Evolutionary conservation across 2,888 invertebrate genomes (phyloP).

Genomic region (Temnothorax unifasciatus): DNA sequence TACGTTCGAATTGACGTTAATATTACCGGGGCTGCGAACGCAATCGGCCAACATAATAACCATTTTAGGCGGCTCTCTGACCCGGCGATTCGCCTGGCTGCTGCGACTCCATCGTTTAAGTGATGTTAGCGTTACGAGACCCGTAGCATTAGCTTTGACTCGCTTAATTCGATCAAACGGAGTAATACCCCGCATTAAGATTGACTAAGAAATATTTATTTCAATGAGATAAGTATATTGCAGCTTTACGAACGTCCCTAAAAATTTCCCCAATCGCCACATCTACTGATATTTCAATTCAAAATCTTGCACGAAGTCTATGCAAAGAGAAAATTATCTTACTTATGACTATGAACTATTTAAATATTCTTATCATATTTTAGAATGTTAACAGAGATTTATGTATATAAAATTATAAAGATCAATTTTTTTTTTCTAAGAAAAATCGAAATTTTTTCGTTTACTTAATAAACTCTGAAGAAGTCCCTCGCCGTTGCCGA

Average conservation of each 20-base stretch:
- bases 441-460: neutral
- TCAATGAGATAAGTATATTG: neutral
- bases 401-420: neutral
- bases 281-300: neutral
- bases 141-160: conserved; percentile 55
- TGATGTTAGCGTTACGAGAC: conserved; percentile 40
- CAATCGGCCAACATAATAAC: conserved; percentile 73
- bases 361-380: neutral
- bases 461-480: neutral
- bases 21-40: conserved; percentile 64
- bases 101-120: conserved; percentile 52
- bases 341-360: neutral
- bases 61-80: conserved; percentile 59
- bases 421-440: neutral
- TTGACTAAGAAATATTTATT: conserved; percentile 20
- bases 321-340: neutral
- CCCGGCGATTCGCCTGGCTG: conserved; percentile 57
- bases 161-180: conserved; percentile 44
- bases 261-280: neutral
- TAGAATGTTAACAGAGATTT: neutral
- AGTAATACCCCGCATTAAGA: conserved; percentile 9
- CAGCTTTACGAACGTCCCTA: neutral
- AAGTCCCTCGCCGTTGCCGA: neutral
- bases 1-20: conserved; percentile 68
- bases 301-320: neutral